Percentiles rank a stretch among this genome's conserved stretches.
These are phyloP conservation scores for Gari tellinella DNA, from an alignment of 2,888 invertebrate species.

Conservation along the genomic window DNA sequence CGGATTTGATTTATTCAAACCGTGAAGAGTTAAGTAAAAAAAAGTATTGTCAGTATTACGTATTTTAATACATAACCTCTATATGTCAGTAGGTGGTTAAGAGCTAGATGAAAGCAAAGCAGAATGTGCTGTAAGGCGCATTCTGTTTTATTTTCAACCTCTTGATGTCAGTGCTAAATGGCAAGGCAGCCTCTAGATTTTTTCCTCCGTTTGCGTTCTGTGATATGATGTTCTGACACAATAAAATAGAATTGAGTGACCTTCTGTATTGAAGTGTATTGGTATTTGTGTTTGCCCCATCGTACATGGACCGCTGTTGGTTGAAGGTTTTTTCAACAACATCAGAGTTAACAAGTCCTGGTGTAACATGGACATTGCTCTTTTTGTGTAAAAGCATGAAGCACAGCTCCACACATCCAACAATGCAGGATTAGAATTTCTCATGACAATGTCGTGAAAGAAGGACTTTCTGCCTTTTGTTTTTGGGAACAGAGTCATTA, in stretches of 20 bases:
- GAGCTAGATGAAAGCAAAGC: too few species aligned
- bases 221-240: conserved; percentile 30
- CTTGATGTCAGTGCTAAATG: neutral
- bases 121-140: too few species aligned
- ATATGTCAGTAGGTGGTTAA: too few species aligned
- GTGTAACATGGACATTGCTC: conserved; percentile 18
- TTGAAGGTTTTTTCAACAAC: conserved; percentile 40
- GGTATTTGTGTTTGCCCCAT: conserved; percentile 37
- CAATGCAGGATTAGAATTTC: conserved; percentile 1
- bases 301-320: conserved; percentile 27
- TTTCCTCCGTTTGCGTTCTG: conserved; percentile 31
- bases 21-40: too few species aligned
- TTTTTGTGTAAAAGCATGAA: neutral
- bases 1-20: too few species aligned
- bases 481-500: too few species aligned
- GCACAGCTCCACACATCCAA: conserved; percentile 2
- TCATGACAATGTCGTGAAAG: conserved; percentile 1
- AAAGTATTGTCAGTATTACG: too few species aligned
- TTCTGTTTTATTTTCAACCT: too few species aligned
- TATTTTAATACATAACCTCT: too few species aligned
- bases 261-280: conserved; percentile 29
- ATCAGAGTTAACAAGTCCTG: conserved; percentile 37
- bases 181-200: conserved; percentile 13
- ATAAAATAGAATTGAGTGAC: conserved; percentile 23
- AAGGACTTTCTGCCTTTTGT: neutral